Conservation (phyloP, 2,797 vertebrate species). For the Crenuchus spilurus region DNA sequence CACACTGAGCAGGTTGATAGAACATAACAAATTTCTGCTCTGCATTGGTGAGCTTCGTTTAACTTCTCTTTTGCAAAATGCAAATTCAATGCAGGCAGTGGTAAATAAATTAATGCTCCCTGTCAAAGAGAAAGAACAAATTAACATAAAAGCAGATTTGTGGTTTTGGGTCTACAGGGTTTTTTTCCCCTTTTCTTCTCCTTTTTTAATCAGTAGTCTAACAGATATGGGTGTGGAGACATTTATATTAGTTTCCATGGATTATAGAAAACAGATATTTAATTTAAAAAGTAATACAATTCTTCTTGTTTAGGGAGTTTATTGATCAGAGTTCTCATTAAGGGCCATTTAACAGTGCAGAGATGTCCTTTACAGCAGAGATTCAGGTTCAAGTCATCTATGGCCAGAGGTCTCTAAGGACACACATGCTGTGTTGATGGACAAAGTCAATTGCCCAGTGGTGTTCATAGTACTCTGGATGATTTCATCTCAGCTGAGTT, state of each 20-base stretch:
- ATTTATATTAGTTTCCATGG: constrained; percentile 15
- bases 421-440: background rate
- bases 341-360: background rate
- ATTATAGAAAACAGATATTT: constrained; percentile 15
- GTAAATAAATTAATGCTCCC: constrained; percentile 3
- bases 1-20: constrained; percentile 9
- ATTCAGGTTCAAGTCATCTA: background rate
- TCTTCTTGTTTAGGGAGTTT: background rate
- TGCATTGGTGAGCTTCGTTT: background rate
- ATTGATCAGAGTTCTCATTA: background rate
- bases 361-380: background rate
- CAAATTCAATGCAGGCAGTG: background rate
- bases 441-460: background rate
- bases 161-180: background rate
- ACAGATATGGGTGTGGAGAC: background rate
- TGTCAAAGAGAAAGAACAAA: constrained; percentile 25
- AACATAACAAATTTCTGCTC: constrained; percentile 15
- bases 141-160: constrained; percentile 15
- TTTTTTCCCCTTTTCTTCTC: background rate
- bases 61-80: constrained; percentile 27
- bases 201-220: constrained; percentile 3
- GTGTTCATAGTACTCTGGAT: background rate
- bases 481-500: background rate
- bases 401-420: background rate
- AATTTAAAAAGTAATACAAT: background rate